These are phyloP conservation scores for Ichneumoninae sp. DNA, from an alignment of 2,888 invertebrate genomes.

Conservation along the genomic window DNA sequence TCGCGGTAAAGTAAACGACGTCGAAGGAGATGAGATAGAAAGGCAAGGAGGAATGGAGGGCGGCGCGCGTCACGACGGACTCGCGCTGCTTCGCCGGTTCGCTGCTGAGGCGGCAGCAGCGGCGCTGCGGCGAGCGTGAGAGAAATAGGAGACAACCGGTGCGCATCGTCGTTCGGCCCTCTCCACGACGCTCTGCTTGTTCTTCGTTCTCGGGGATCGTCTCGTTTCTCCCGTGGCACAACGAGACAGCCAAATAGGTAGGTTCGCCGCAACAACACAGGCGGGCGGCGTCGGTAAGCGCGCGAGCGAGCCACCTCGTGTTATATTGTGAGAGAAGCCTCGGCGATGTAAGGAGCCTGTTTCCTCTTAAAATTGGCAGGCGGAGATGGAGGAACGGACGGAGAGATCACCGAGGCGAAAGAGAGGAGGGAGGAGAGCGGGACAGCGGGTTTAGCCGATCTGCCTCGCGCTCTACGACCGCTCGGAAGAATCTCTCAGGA, in stretches of 20 bases:
- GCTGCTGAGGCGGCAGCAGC: conserved; percentile 8
- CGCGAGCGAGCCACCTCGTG: conserved; percentile 47
- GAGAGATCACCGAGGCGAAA: neutral
- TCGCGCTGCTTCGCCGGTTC: neutral
- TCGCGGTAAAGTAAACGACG: conserved; percentile 48
- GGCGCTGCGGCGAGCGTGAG: conserved; percentile 24
- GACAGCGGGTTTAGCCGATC: neutral
- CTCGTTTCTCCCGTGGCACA: conserved; percentile 51
- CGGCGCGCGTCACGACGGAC: conserved; percentile 49
- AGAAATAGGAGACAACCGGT: conserved; percentile 49
- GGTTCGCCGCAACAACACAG: conserved; percentile 1
- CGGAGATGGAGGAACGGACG: conserved; percentile 60
- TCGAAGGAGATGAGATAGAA: conserved; percentile 45
- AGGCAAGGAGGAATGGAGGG: conserved; percentile 37
- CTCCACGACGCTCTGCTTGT: conserved; percentile 7
- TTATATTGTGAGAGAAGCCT: conserved; percentile 50
- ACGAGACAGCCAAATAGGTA: conserved; percentile 63
- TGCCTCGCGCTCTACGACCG: neutral
- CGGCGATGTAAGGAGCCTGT: conserved; percentile 44
- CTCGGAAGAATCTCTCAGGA: conserved; percentile 45
- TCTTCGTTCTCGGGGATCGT: conserved; percentile 47
- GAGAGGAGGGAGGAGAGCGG: conserved; percentile 19
- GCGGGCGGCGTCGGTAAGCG: conserved; percentile 33
- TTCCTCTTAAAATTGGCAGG: conserved; percentile 66
- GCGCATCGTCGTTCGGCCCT: conserved; percentile 26